These are phyloP conservation scores for Pseudorectes ferrugineus DNA, from an alignment of 2,113 vertebrate species.

Conservation along the genomic window DNA sequence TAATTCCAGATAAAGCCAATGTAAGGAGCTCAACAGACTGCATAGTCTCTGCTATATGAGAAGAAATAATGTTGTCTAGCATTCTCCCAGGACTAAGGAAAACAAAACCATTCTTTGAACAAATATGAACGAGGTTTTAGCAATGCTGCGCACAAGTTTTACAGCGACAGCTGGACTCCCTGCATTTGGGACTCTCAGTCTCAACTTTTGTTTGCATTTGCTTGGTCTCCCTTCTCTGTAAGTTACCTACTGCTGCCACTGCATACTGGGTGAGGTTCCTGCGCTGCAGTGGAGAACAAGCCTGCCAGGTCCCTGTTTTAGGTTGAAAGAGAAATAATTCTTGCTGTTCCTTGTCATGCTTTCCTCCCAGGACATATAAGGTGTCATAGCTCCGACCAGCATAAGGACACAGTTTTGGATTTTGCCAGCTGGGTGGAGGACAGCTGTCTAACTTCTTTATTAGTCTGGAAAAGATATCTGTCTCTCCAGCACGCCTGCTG, in stretches of 20 bases:
- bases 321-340: constrained; percentile 81
- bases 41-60: not conserved
- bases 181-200: not conserved
- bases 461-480: constrained; percentile 66
- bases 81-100: not conserved
- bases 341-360: constrained; percentile 82
- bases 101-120: not conserved
- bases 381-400: constrained; percentile 74
- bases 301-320: constrained; percentile 79
- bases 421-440: constrained; percentile 77
- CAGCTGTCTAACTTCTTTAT: constrained; percentile 75
- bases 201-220: not conserved
- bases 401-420: constrained; percentile 15
- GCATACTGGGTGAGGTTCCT: constrained; percentile 87
- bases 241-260: constrained; percentile 86
- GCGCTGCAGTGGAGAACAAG: constrained; percentile 78
- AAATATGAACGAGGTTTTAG: not conserved
- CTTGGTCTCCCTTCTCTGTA: not conserved
- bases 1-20: not conserved
- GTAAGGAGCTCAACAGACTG: not conserved
- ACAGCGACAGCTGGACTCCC: not conserved
- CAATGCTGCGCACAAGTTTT: not conserved
- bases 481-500: constrained; percentile 66
- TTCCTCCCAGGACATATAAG: constrained; percentile 83
- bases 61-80: not conserved